phyloP scores from a whole-genome alignment of 2,797 vertebrate species.

The Iguana delicatissima region DNA sequence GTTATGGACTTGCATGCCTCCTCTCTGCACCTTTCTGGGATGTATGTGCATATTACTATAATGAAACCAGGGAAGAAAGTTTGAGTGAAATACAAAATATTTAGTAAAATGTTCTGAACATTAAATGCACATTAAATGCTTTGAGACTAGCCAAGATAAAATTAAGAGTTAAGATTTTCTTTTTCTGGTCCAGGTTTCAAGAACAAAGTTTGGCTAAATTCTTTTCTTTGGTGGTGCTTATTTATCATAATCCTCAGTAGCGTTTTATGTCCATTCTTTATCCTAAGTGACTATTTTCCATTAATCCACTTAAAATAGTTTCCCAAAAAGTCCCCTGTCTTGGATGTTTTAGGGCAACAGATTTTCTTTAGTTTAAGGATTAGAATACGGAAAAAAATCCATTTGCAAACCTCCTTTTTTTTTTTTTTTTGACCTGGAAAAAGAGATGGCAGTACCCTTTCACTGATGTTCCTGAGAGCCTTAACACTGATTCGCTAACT shows the following conservation, averaged over 20 bases:
- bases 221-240: background rate
- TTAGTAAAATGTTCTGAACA: background rate
- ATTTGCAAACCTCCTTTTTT: constrained; percentile 10
- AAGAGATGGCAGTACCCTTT: constrained; percentile 30
- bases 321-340: constrained; percentile 3
- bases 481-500: constrained; percentile 26
- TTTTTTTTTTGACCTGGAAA: background rate
- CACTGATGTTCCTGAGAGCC: background rate
- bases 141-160: background rate
- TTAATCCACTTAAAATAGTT: constrained; percentile 27
- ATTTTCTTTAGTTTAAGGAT: background rate
- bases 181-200: background rate
- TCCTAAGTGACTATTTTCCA: constrained; percentile 3
- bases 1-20: background rate
- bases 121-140: too few species aligned
- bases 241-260: background rate
- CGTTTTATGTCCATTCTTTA: background rate
- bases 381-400: background rate
- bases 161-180: background rate
- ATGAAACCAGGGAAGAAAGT: background rate
- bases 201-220: background rate
- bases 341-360: background rate
- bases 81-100: background rate
- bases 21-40: too few species aligned
- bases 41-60: background rate